phyloP scores from a whole-genome alignment of 1,140 invertebrate genomes.

The Apis laboriosa region DNA sequence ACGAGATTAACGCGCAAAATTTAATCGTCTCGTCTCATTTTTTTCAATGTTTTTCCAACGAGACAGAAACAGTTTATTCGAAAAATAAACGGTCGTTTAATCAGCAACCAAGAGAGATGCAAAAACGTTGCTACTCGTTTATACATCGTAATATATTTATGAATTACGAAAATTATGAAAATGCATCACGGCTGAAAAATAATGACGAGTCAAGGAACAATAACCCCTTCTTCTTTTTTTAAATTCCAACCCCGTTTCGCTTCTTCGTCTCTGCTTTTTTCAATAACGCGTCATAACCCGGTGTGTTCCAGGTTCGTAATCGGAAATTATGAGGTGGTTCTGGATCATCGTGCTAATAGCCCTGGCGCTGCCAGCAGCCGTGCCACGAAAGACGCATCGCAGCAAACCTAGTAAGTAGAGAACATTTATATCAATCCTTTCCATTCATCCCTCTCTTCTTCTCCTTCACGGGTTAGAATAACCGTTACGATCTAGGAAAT shows the following conservation, averaged over 20 bases:
- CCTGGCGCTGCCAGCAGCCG: constrained; percentile 68
- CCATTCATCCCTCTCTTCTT: not conserved
- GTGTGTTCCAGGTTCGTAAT: constrained; percentile 62
- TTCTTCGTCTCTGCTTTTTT: not conserved
- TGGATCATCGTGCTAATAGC: constrained; percentile 71
- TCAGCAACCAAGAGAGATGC: no score
- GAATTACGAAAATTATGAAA: no score
- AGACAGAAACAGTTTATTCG: no score
- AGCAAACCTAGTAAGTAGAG: constrained; percentile 73
- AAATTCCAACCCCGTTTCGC: not conserved
- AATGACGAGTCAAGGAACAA: no score
- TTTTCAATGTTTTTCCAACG: no score
- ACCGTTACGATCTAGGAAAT: not conserved
- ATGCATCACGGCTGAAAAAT: no score
- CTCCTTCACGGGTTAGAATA: not conserved
- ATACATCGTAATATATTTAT: no score
- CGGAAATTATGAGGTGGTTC: constrained; percentile 70
- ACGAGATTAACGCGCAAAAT: no score
- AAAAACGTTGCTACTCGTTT: no score
- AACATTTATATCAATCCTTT: constrained; percentile 44
- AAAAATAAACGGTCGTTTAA: no score
- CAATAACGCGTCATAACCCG: not conserved
- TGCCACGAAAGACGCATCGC: constrained; percentile 70
- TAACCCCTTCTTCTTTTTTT: not conserved
- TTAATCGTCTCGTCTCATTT: no score